Evolutionary conservation across 1,140 invertebrate genomes (phyloP), one percentile per base, ranked within the genome.

Genomic region (Paracyclopina nana): DNA sequence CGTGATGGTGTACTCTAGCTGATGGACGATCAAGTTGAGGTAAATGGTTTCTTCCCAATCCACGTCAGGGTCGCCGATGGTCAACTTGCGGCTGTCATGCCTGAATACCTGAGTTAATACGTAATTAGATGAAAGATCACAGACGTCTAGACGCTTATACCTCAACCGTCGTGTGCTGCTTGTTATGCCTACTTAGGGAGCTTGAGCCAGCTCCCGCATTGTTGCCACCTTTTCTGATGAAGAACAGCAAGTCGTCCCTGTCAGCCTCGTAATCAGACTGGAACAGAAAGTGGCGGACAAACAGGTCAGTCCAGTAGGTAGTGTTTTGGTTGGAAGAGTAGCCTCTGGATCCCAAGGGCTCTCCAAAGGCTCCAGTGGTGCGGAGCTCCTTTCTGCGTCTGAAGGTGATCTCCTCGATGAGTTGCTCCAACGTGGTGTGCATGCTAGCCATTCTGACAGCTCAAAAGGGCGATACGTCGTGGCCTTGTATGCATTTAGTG

Each of bases 41-140:
- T 96, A 98, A 53, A 98, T 88, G 42, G 92, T 97, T 72, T 98
- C 92, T 68, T 97, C 88, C 92, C 92, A 97, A 69, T 96, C 90
- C 58, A 96, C 82, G 60, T 87, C 82, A 20, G 80, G 80, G 70
- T 96, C 90, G 46, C 85, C 84, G 57, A 87, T 82, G 26, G 92
- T 92, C 58, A 95, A 68, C 63, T 94, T 94, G 63, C 86, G 82
- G 58, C 88, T 94, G 66, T 95, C 87, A 66, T 91, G 85, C 49
- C 92, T 77, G 70, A 90, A 95, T 12, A 44, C 42, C 24, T 44
- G n/a, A n/a, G n/a, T n/a, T n/a, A n/a, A n/a, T n/a, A n/a, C n/a
- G n/a, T n/a, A n/a, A n/a, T n/a, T n/a, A n/a, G n/a, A n/a, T n/a
- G n/a, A n/a, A n/a, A n/a, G n/a, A n/a, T n/a, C n/a, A n/a, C n/a